These are phyloP conservation scores for Formica aserva DNA, from an alignment of 2,888 invertebrate species.

Conservation along the genomic window DNA sequence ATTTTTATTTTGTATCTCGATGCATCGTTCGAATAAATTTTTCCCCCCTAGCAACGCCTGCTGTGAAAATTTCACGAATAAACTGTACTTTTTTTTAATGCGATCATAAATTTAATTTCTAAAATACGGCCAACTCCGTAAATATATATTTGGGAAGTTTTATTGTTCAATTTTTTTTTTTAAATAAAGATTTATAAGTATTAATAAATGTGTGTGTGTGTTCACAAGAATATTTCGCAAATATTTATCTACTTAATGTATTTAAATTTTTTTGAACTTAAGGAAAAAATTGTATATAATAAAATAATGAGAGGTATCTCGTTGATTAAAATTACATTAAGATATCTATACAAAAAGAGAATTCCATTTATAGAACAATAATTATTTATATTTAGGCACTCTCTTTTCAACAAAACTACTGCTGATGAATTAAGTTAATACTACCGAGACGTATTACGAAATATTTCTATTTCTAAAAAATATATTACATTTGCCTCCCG, in stretches of 20 bases:
- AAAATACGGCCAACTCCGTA: background rate
- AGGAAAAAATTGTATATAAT: background rate
- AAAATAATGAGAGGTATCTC: background rate
- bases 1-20: slow-evolving; percentile 34
- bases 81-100: background rate
- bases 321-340: background rate
- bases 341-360: background rate
- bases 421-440: background rate
- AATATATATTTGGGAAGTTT: background rate
- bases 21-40: slow-evolving; percentile 16
- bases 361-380: background rate
- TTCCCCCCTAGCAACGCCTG: background rate
- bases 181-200: background rate
- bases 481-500: background rate
- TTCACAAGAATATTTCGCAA: background rate
- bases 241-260: background rate
- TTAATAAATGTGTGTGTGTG: background rate
- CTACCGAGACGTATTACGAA: background rate
- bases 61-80: background rate
- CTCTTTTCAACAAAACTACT: background rate
- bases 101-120: background rate
- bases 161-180: background rate
- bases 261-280: background rate
- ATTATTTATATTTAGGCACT: background rate
- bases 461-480: background rate